phyloP scores from a whole-genome alignment of 2,888 invertebrate species.

The Schizotus pectinicornis region DNA sequence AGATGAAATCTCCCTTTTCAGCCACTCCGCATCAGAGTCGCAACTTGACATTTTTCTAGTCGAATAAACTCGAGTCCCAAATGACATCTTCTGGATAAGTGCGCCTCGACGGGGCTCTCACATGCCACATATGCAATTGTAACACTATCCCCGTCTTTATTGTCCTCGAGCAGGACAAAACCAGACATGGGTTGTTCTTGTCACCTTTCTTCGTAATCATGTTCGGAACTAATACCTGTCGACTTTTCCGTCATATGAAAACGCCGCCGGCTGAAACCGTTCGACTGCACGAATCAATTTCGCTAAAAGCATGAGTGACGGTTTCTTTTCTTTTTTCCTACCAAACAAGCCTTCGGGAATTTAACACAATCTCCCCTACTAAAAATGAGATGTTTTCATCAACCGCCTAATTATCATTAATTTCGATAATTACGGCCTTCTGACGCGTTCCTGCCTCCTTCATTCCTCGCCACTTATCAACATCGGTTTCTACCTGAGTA shows the following conservation, averaged over 20 bases:
- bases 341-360: no score
- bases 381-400: no score
- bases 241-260: conserved; percentile 38
- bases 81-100: conserved; percentile 31
- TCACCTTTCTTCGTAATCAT: conserved; percentile 49
- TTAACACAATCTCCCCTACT: no score
- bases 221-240: conserved; percentile 54
- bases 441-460: no score
- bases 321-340: no score
- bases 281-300: not conserved
- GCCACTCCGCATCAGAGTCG: conserved; percentile 42
- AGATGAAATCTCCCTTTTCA: conserved; percentile 33
- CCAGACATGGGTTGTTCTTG: conserved; percentile 50
- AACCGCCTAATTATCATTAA: no score
- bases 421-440: no score
- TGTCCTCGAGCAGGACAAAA: conserved; percentile 39
- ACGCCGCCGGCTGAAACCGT: not conserved
- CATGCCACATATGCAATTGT: conserved; percentile 43
- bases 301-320: no score
- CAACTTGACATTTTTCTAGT: conserved; percentile 53
- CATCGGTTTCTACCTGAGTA: no score
- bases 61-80: conserved; percentile 39
- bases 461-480: no score
- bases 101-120: conserved; percentile 24
- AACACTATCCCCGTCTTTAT: conserved; percentile 48